Percentiles rank a stretch among this genome's conserved stretches.
phyloP scores from a whole-genome alignment of 2,888 invertebrate genomes.

The Noctua janthina region DNA sequence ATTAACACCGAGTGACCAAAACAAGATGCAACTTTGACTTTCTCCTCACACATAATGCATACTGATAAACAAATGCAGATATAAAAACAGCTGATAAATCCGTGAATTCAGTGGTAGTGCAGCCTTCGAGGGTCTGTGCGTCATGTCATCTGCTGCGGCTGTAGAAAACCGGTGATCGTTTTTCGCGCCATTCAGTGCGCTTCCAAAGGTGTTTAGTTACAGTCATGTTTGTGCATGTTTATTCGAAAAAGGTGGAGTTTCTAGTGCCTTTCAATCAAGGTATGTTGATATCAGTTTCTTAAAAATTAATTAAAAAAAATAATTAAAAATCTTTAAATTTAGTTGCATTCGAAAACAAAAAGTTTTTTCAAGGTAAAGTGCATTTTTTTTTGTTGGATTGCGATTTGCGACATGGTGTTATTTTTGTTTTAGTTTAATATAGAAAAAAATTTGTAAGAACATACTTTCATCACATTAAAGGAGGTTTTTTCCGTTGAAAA shows the following conservation, averaged over 20 bases:
- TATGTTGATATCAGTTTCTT: constrained; percentile 9
- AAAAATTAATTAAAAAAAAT: too few species aligned
- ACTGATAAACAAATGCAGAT: constrained; percentile 5
- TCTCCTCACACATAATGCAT: background rate
- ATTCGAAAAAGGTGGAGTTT: background rate
- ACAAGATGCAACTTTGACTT: background rate
- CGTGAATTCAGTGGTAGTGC: background rate
- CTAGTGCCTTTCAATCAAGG: constrained; percentile 20
- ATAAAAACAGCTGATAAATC: background rate
- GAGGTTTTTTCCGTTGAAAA: background rate
- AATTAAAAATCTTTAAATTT: background rate
- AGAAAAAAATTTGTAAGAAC: too few species aligned
- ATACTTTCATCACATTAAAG: background rate
- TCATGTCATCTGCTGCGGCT: constrained; percentile 17
- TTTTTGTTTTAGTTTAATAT: background rate
- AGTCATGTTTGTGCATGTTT: constrained; percentile 28
- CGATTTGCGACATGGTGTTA: too few species aligned
- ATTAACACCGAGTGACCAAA: background rate
- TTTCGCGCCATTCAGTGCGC: constrained; percentile 37
- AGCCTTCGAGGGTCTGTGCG: constrained; percentile 31
- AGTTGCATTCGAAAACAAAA: background rate
- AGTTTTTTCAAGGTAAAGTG: background rate
- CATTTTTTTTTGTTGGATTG: background rate
- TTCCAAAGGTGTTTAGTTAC: constrained; percentile 26
- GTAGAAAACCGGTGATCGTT: constrained; percentile 15